phyloP scores from a whole-genome alignment of 1,140 invertebrate species.

The Maniola jurtina region DNA sequence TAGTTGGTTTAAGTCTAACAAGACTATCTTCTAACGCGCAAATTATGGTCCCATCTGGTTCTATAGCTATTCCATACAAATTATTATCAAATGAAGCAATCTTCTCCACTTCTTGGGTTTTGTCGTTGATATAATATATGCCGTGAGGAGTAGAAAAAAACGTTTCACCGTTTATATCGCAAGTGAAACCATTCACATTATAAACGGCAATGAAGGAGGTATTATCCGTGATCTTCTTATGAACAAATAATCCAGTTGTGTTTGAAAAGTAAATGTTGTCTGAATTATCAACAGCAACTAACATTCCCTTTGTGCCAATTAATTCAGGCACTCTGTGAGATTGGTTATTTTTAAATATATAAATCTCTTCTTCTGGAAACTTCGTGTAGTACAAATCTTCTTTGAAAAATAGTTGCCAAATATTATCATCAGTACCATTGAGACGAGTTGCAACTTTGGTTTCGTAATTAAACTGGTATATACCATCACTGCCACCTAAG shows the following conservation, averaged over 20 bases:
- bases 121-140: slow-evolving; percentile 43
- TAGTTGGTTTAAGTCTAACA: slow-evolving; percentile 39
- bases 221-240: slow-evolving; percentile 18
- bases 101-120: slow-evolving; percentile 26
- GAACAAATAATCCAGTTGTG: slow-evolving; percentile 41
- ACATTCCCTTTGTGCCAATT: slow-evolving; percentile 31
- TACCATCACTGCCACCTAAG: slow-evolving; percentile 43
- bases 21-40: slow-evolving; percentile 37
- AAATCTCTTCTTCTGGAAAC: slow-evolving; percentile 44
- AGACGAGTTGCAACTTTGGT: slow-evolving; percentile 37
- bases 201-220: slow-evolving; percentile 32
- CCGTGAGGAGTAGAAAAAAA: slow-evolving; percentile 48
- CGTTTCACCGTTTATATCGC: slow-evolving; percentile 43
- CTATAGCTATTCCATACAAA: slow-evolving; percentile 43
- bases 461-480: slow-evolving; percentile 45
- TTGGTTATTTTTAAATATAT: slow-evolving; percentile 34
- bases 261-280: slow-evolving; percentile 44
- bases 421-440: slow-evolving; percentile 31
- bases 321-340: slow-evolving; percentile 38
- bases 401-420: slow-evolving; percentile 59
- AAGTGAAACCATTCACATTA: slow-evolving; percentile 41
- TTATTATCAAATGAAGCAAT: slow-evolving; percentile 23
- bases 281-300: slow-evolving; percentile 40
- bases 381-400: slow-evolving; percentile 46
- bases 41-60: slow-evolving; percentile 41